Evolutionary conservation across 2,888 invertebrate species (phyloP).

Genomic region (Ashinkailepas kermadecensis): DNA sequence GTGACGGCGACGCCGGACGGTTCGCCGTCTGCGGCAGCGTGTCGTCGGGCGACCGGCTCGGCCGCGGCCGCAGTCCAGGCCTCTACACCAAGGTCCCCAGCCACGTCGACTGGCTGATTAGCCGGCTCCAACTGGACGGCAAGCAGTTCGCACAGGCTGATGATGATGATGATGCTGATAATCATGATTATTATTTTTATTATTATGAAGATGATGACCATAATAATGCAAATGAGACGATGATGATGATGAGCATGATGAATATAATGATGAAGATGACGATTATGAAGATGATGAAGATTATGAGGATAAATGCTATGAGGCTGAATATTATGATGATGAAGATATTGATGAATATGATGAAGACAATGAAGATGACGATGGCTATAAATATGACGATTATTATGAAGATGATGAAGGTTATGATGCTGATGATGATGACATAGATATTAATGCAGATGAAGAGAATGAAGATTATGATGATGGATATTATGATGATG

Average conservation of each 20-base stretch:
- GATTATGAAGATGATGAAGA: not conserved
- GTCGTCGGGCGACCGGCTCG: too few relatives aligned
- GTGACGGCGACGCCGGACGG: too few relatives aligned
- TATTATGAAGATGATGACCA: not conserved
- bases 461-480: not conserved
- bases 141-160: not conserved
- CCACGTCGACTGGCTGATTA: too few relatives aligned
- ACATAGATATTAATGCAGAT: not conserved
- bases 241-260: not conserved
- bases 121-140: too few relatives aligned
- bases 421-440: not conserved
- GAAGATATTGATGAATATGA: not conserved
- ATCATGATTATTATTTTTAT: not conserved
- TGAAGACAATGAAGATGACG: not conserved
- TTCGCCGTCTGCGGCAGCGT: too few relatives aligned
- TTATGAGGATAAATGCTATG: not conserved
- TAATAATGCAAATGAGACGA: not conserved
- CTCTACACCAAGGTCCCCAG: too few relatives aligned
- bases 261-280: not conserved
- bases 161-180: not conserved
- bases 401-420: not conserved
- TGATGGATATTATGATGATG: not conserved
- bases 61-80: too few relatives aligned
- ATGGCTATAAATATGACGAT: not conserved
- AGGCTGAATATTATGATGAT: not conserved